Evolutionary conservation across 1,140 invertebrate genomes (phyloP).

Genomic region (Drosophila ercepeae): DNA sequence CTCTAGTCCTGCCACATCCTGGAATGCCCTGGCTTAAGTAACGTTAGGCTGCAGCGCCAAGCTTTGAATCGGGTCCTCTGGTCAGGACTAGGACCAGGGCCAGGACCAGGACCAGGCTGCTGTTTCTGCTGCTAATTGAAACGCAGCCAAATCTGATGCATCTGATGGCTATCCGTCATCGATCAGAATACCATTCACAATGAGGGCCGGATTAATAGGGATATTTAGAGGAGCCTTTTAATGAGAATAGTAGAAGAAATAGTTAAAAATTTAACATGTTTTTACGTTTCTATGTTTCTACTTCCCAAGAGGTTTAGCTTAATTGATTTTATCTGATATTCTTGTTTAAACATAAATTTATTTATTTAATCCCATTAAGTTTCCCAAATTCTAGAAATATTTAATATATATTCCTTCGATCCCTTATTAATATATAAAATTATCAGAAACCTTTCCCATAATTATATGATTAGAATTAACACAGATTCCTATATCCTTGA

Average conservation of each 20-base stretch:
- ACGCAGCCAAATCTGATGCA: constrained; percentile 52
- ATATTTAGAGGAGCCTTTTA: not conserved
- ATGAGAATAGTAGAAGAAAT: too few relatives aligned
- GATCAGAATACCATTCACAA: constrained; percentile 27
- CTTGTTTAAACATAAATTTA: too few relatives aligned
- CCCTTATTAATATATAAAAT: too few relatives aligned
- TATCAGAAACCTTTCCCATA: not conserved
- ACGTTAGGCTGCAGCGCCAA: constrained; percentile 39
- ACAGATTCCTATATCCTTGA: not conserved
- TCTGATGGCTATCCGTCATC: constrained; percentile 30
- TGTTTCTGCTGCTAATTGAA: constrained; percentile 46
- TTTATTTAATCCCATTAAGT: too few relatives aligned
- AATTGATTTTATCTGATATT: too few relatives aligned
- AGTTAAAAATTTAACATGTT: too few relatives aligned
- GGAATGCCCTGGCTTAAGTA: constrained; percentile 49
- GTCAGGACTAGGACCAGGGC: not conserved
- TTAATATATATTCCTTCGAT: too few relatives aligned
- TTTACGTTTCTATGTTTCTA: too few relatives aligned
- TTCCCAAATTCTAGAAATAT: too few relatives aligned
- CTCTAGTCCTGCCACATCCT: constrained; percentile 17
- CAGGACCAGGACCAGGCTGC: not conserved
- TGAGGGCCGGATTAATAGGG: not conserved
- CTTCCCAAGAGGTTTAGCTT: too few relatives aligned
- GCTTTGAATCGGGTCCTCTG: constrained; percentile 20
- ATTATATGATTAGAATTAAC: not conserved